phyloP scores from a whole-genome alignment of 1,140 invertebrate species.

The Samia ricini region DNA sequence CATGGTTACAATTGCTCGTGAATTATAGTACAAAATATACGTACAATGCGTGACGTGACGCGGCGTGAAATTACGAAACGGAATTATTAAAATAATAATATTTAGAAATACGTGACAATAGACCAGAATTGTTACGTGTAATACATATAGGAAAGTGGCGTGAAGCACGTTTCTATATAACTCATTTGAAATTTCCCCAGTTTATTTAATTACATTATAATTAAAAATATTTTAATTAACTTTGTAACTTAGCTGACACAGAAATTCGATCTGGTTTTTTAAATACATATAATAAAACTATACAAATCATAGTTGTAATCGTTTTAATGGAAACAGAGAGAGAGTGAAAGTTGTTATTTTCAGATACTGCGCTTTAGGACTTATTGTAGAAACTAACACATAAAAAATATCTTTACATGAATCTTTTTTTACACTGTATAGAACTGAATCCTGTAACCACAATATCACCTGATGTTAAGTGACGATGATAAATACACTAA shows the following conservation, averaged over 20 bases:
- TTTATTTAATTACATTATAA: neutral
- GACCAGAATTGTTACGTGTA: neutral
- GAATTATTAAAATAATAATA: neutral
- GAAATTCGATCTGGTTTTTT: no score
- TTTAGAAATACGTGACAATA: neutral
- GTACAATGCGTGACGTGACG: neutral
- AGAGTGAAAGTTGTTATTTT: neutral
- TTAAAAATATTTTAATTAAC: no score
- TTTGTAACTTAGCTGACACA: no score
- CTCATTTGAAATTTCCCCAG: neutral
- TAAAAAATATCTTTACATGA: no score
- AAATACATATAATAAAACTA: no score
- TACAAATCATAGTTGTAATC: neutral
- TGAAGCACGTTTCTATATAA: neutral
- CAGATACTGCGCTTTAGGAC: no score
- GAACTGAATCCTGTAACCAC: no score
- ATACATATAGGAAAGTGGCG: neutral
- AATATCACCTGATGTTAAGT: no score
- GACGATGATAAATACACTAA: no score
- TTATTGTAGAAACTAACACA: no score
- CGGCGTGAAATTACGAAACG: neutral
- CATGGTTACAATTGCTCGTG: neutral
- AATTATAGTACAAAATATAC: neutral
- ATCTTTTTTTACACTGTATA: no score
- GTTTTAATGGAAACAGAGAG: neutral